Percentiles rank a stretch among this genome's conserved stretches.
Conservation (phyloP, 1,140 invertebrate species). For the Drosophila pseudoobscura region DNA sequence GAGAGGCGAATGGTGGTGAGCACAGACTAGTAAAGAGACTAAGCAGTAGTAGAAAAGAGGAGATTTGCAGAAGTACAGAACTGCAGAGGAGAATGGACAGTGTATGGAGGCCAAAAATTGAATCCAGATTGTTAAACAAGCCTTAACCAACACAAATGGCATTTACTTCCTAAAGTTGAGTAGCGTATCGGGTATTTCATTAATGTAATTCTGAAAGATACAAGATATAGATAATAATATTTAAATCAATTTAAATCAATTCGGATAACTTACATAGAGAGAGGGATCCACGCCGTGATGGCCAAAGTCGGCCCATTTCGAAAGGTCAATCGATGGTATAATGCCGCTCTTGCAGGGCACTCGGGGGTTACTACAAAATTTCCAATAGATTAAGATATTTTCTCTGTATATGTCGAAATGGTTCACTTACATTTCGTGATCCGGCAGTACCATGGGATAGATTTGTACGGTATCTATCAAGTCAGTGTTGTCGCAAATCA, state of each 20-base stretch:
- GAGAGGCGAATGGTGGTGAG: slow-evolving; percentile 35
- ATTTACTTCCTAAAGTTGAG: slow-evolving; percentile 79
- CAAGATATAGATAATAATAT: background rate
- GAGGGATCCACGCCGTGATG: slow-evolving; percentile 84
- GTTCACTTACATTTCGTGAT: slow-evolving; percentile 93
- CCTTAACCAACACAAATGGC: slow-evolving; percentile 33
- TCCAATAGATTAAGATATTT: background rate
- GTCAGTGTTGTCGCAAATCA: slow-evolving; percentile 98
- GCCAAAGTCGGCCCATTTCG: slow-evolving; percentile 92
- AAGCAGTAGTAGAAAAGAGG: slow-evolving; percentile 21
- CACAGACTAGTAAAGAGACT: slow-evolving; percentile 66
- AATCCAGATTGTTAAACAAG: slow-evolving; percentile 40
- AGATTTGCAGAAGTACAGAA: slow-evolving; percentile 4
- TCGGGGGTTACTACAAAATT: slow-evolving; percentile 89
- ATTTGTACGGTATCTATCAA: slow-evolving; percentile 95
- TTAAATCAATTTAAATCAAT: background rate
- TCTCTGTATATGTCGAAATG: too few species aligned
- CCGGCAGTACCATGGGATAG: slow-evolving; percentile 95
- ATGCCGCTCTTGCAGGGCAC: slow-evolving; percentile 94
- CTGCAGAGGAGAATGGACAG: slow-evolving; percentile 22
- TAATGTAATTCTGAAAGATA: slow-evolving; percentile 76
- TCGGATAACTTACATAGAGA: slow-evolving; percentile 86
- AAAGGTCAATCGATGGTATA: slow-evolving; percentile 92
- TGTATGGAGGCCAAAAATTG: slow-evolving; percentile 15
- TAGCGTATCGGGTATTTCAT: slow-evolving; percentile 81